phyloP scores from a whole-genome alignment of 1,140 invertebrate species.

The Drosophila nigrodunni region DNA sequence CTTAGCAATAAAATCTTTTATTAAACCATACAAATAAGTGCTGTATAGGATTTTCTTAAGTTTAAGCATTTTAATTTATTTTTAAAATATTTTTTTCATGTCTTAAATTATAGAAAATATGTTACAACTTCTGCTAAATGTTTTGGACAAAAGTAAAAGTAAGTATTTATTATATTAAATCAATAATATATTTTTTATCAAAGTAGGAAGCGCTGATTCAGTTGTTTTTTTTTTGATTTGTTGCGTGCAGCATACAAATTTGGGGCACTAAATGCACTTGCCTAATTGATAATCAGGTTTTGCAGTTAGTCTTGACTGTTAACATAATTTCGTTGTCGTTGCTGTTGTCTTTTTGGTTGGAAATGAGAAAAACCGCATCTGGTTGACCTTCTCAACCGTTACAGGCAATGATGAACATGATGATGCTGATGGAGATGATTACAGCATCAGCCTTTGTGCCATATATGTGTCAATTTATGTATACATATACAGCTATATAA shows the following conservation, averaged over 20 bases:
- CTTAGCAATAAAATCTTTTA: no score
- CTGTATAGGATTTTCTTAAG: no score
- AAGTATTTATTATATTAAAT: no score
- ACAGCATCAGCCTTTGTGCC: constrained; percentile 60
- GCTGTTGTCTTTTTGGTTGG: constrained; percentile 17
- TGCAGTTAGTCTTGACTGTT: constrained; percentile 19
- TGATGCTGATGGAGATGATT: constrained; percentile 37
- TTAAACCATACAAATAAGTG: no score
- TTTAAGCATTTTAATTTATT: no score
- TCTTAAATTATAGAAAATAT: no score
- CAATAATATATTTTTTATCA: no score
- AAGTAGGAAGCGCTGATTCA: no score
- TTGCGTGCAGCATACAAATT: constrained; percentile 16
- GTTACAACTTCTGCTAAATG: no score
- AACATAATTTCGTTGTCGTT: constrained; percentile 11
- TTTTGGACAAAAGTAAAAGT: no score
- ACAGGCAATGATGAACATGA: constrained; percentile 34
- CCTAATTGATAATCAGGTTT: constrained; percentile 52
- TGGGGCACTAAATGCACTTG: constrained; percentile 41
- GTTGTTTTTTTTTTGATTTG: not conserved
- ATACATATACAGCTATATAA: not conserved
- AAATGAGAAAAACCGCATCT: constrained; percentile 58
- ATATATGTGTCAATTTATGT: constrained; percentile 10
- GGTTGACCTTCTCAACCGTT: constrained; percentile 79
- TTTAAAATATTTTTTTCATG: no score